Conservation (phyloP, 2,888 invertebrate genomes). For the Amorpha juglandis region DNA sequence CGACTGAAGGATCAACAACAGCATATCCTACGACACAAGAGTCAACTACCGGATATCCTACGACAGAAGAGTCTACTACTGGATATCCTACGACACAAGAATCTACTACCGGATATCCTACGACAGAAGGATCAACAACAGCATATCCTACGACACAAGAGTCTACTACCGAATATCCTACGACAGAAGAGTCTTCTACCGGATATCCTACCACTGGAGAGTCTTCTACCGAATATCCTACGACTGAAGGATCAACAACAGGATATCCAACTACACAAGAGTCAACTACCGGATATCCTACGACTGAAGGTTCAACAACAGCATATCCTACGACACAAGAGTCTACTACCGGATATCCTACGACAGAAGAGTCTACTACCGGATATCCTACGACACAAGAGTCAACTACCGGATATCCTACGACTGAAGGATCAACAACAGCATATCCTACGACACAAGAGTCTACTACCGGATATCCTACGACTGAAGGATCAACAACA, state of each 20-base stretch:
- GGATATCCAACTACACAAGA: slow-evolving; percentile 18
- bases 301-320: slow-evolving; percentile 29
- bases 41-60: no score
- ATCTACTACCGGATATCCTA: background rate
- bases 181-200: background rate
- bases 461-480: no score
- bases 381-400: no score
- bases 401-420: no score
- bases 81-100: background rate
- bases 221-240: background rate
- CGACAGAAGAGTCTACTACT: background rate
- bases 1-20: background rate
- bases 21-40: background rate
- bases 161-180: background rate
- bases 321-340: slow-evolving; percentile 18
- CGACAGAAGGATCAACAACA: background rate
- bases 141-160: background rate
- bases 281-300: slow-evolving; percentile 18
- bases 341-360: no score
- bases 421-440: no score
- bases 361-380: no score
- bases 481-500: no score
- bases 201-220: background rate
- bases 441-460: no score
- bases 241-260: background rate